Conservation (phyloP, 37 sponge, comb jelly and placozoan genomes). For the Haliclona indistincta region DNA sequence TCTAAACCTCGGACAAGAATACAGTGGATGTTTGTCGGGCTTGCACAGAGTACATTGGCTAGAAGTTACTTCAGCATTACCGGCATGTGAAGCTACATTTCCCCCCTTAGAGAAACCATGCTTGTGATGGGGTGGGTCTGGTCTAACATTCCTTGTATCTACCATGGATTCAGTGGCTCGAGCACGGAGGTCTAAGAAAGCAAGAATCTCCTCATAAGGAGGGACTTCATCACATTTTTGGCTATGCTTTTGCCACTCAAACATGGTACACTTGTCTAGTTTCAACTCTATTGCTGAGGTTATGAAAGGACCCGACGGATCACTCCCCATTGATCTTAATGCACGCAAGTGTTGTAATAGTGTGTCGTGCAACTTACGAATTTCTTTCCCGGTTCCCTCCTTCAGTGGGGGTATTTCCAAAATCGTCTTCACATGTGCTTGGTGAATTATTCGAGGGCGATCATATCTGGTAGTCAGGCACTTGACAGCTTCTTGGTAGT, state of each 20-base stretch:
- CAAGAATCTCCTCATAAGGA: conserved; percentile 4
- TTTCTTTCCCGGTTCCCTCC: background rate
- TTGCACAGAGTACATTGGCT: background rate
- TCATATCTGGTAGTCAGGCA: background rate
- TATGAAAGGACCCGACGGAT: no score
- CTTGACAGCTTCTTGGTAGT: conserved; percentile 15
- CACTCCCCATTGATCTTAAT: conserved; percentile 3
- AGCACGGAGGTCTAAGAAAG: conserved; percentile 9
- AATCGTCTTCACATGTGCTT: conserved; percentile 10
- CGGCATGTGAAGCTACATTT: conserved; percentile 5
- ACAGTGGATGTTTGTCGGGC: conserved; percentile 19
- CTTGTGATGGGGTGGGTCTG: background rate
- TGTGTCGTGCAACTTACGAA: conserved; percentile 15
- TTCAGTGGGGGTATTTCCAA: background rate
- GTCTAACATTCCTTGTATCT: background rate
- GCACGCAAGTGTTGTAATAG: background rate
- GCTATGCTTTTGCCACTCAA: no score
- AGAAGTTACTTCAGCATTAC: background rate
- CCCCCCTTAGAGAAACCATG: background rate
- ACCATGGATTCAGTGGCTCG: conserved; percentile 9
- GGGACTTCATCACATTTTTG: background rate
- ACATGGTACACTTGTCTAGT: background rate
- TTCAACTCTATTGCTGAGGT: conserved; percentile 7
- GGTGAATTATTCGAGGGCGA: background rate
- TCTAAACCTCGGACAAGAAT: conserved; percentile 15